These are phyloP conservation scores for Drosophila mauritiana DNA, from an alignment of 1,140 invertebrate species.

Conservation along the genomic window DNA sequence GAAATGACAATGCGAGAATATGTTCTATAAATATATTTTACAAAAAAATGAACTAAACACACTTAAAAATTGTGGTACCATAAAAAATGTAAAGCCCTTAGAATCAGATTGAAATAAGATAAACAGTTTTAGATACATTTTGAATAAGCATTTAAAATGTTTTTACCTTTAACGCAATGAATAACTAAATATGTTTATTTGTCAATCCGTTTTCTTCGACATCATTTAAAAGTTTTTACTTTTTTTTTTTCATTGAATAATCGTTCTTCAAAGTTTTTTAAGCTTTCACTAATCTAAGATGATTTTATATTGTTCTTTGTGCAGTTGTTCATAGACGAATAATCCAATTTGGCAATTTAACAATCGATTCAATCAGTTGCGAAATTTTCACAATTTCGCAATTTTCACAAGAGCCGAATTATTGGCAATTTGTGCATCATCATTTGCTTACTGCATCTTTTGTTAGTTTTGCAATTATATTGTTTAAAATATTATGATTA, in stretches of 20 bases:
- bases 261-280: not conserved
- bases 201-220: not conserved
- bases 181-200: too few relatives aligned
- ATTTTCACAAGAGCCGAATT: slow-evolving; percentile 11
- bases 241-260: not conserved
- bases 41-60: too few relatives aligned
- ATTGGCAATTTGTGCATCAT: slow-evolving; percentile 42
- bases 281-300: not conserved
- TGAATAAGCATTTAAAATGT: too few relatives aligned
- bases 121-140: too few relatives aligned
- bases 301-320: not conserved
- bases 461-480: slow-evolving; percentile 63
- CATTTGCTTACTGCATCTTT: slow-evolving; percentile 23
- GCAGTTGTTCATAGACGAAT: slow-evolving; percentile 11
- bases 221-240: too few relatives aligned
- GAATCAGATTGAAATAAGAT: too few relatives aligned
- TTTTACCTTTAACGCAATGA: too few relatives aligned
- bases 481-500: slow-evolving; percentile 58
- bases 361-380: slow-evolving; percentile 47
- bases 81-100: too few relatives aligned
- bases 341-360: slow-evolving; percentile 44
- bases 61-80: too few relatives aligned
- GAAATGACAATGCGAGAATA: too few relatives aligned
- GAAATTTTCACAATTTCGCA: slow-evolving; percentile 21
- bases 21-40: too few relatives aligned